phyloP scores from a whole-genome alignment of 2,888 invertebrate genomes.

The Agrenia bidenticulata region DNA sequence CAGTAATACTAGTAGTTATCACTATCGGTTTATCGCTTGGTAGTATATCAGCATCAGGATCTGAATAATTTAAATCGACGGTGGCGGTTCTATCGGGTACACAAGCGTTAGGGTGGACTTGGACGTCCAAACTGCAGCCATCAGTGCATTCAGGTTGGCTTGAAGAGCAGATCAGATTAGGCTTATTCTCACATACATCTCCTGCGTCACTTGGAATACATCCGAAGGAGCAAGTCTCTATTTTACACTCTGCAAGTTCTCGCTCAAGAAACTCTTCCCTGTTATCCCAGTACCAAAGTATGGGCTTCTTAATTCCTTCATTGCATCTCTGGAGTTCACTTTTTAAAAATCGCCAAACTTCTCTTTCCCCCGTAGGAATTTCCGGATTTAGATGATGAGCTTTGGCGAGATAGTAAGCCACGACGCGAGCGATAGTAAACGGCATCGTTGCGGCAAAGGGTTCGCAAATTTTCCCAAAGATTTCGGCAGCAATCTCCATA shows the following conservation, averaged over 20 bases:
- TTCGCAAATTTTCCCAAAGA: conserved; percentile 24
- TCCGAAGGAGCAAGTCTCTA: background rate
- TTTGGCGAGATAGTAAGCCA: conserved; percentile 2
- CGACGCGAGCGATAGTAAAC: conserved; percentile 9
- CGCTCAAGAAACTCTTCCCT: background rate
- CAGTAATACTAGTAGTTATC: too few species aligned
- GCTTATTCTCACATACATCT: background rate
- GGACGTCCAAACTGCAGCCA: too few species aligned
- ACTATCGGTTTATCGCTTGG: too few species aligned
- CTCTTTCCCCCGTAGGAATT: background rate
- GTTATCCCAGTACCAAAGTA: conserved; percentile 13
- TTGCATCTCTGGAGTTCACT: conserved; percentile 4
- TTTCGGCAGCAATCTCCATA: conserved; percentile 20
- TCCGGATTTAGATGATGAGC: background rate
- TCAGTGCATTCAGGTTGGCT: too few species aligned
- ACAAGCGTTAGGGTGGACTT: too few species aligned
- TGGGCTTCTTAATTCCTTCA: background rate
- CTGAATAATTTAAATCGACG: too few species aligned
- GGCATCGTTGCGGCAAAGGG: conserved; percentile 26
- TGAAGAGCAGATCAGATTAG: background rate
- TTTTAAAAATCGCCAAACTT: conserved; percentile 8
- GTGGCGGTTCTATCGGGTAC: too few species aligned
- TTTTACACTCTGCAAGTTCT: background rate
- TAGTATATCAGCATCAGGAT: background rate
- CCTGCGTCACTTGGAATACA: background rate